These are phyloP conservation scores for Lacanobia wlatinum DNA, from an alignment of 2,888 invertebrate genomes.

Conservation along the genomic window DNA sequence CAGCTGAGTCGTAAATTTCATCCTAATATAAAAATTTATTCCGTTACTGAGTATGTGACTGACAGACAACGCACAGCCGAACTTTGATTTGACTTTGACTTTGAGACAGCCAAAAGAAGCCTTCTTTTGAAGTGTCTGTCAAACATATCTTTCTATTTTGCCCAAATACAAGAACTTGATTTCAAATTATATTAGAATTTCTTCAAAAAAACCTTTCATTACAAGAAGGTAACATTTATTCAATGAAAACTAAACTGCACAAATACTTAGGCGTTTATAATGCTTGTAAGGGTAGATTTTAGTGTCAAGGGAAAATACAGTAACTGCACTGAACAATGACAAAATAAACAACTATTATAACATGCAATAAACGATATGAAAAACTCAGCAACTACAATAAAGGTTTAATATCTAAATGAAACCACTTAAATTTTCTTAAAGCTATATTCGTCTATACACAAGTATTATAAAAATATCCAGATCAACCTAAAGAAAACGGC, in stretches of 20 bases:
- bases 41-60: too few relatives aligned
- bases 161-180: not conserved
- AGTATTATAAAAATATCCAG: constrained; percentile 82
- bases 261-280: constrained; percentile 15
- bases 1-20: not conserved
- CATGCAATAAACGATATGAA: too few relatives aligned
- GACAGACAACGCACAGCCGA: too few relatives aligned
- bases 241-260: too few relatives aligned
- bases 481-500: constrained; percentile 84
- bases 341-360: not conserved
- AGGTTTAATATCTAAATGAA: constrained; percentile 37
- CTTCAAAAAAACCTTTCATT: too few relatives aligned
- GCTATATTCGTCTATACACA: constrained; percentile 56
- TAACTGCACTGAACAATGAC: not conserved
- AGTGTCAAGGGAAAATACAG: constrained; percentile 28
- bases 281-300: not conserved
- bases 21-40: too few relatives aligned
- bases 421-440: constrained; percentile 62
- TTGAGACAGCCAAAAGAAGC: not conserved
- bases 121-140: not conserved
- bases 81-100: too few relatives aligned
- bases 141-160: not conserved
- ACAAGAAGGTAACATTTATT: too few relatives aligned
- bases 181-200: too few relatives aligned
- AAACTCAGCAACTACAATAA: not conserved